phyloP scores from a whole-genome alignment of 2,888 invertebrate species.

The Gryllus longicercus region DNA sequence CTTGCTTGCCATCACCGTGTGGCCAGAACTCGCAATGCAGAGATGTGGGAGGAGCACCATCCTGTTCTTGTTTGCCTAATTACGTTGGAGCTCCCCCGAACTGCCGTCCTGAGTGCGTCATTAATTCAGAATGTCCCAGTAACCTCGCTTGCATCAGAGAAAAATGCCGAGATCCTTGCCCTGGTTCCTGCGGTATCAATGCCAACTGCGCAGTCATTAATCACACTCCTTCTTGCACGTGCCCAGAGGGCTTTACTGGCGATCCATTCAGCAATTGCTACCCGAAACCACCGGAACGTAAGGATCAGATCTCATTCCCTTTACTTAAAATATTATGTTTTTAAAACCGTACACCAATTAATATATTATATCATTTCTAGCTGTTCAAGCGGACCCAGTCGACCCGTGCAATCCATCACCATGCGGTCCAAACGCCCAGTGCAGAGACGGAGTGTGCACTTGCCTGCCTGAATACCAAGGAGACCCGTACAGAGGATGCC shows the following conservation, averaged over 20 bases:
- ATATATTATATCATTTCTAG: background rate
- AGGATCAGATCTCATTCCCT: constrained; percentile 40
- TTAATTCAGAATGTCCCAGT: constrained; percentile 57
- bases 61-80: constrained; percentile 45
- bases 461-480: constrained; percentile 62
- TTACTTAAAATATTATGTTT: background rate
- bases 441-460: constrained; percentile 59
- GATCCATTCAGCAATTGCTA: constrained; percentile 45
- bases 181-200: constrained; percentile 49
- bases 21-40: constrained; percentile 44
- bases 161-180: constrained; percentile 53
- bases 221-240: constrained; percentile 47
- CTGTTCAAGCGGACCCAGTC: constrained; percentile 24
- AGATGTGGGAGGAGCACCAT: constrained; percentile 40
- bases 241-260: constrained; percentile 54
- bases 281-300: constrained; percentile 49
- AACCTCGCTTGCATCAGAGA: constrained; percentile 47
- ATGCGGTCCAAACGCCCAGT: constrained; percentile 58
- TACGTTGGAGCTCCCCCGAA: constrained; percentile 50
- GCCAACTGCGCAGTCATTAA: constrained; percentile 45
- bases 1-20: constrained; percentile 54
- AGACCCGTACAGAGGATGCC: constrained; percentile 60
- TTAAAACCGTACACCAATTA: background rate
- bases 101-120: constrained; percentile 52
- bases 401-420: constrained; percentile 50